Evolutionary conservation across 2,888 invertebrate species (phyloP).

Genomic region (Pachliopta kotzebuea): DNA sequence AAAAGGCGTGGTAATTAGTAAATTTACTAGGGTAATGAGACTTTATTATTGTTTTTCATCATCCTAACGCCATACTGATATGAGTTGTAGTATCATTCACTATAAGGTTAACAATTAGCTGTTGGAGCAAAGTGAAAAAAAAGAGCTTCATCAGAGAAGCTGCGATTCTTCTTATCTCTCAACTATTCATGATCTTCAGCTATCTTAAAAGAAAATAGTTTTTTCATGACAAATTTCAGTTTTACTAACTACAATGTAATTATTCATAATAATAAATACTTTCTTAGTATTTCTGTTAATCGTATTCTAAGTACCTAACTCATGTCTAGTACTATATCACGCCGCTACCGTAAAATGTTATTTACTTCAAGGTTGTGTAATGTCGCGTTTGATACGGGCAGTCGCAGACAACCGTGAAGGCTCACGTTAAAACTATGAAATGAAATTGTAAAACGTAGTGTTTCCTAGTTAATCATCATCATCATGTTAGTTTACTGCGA

Average conservation of each 20-base stretch:
- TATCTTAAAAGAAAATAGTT: too few relatives aligned
- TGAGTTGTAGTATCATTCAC: too few relatives aligned
- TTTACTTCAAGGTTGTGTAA: conserved; percentile 52
- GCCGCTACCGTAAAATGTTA: conserved; percentile 32
- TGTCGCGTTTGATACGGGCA: conserved; percentile 52
- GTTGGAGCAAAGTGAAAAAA: too few relatives aligned
- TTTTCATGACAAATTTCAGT: too few relatives aligned
- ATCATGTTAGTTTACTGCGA: not conserved
- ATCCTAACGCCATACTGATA: too few relatives aligned
- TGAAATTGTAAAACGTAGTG: conserved; percentile 9
- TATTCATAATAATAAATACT: not conserved
- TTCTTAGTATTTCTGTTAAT: not conserved
- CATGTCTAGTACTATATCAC: conserved; percentile 33
- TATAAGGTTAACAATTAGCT: too few relatives aligned
- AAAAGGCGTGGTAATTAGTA: too few relatives aligned
- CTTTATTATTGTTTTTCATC: too few relatives aligned
- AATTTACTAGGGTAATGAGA: too few relatives aligned
- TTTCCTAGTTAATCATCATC: conserved; percentile 13
- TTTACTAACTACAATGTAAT: not conserved
- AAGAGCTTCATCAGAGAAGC: too few relatives aligned
- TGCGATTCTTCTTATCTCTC: too few relatives aligned
- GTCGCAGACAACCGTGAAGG: conserved; percentile 60
- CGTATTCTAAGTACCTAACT: not conserved
- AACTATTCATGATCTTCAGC: too few relatives aligned
- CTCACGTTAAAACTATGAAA: conserved; percentile 47